Base-by-base conservation (phyloP, 2,113 vertebrate genomes). In the Turdus rufiventris region DNA sequence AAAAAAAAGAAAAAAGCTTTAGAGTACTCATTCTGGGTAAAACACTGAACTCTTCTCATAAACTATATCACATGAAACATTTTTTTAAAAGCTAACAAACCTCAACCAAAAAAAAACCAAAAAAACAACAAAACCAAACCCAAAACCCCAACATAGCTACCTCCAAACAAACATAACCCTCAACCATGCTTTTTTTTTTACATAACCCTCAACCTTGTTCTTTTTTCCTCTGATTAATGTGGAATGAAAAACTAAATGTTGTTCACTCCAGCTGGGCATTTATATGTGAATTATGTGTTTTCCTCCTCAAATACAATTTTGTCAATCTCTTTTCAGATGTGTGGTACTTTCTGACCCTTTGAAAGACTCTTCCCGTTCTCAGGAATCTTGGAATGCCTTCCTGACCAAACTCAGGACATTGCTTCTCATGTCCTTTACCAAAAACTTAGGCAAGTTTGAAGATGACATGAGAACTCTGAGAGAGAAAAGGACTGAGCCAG, bases 341-440 rank as follows among this genome's bases (percentile, higher is more conserved):
- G 99, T 99, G 92, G 98, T 99, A 82, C 98, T 99, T 85, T 99
- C 98, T 5, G 99, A 99, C 72, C 99, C 99, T 45, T 97, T 99
- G 97, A 99, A 99, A 97, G 99, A 99, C 95, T 99, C 99, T n/a
- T 99, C 99, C 42, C 98, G 99, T 85, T 99, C 99, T 95, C 99
- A 99, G 98, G 99, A 99, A 97, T 99, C 99, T 73, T 99, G 99
- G 99, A 99, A 98, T 90, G 98, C 99, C 81, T 98, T 99, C 97
- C 97, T 99, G 97, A 98, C 99, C 42, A 99, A 99, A 97, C 98
- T 99, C 95, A 98, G 99, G 95, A 99, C 99, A 2, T 96, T 99
- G 78, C 99, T 99, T 74, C 99, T 99, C 93, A 99, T 99, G 98
- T 99, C 99, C 91, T 99, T 99, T 97, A 99, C 99, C 92, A 99